phyloP scores from a whole-genome alignment of 2,113 vertebrate genomes.

The Microtus pennsylvanicus region DNA sequence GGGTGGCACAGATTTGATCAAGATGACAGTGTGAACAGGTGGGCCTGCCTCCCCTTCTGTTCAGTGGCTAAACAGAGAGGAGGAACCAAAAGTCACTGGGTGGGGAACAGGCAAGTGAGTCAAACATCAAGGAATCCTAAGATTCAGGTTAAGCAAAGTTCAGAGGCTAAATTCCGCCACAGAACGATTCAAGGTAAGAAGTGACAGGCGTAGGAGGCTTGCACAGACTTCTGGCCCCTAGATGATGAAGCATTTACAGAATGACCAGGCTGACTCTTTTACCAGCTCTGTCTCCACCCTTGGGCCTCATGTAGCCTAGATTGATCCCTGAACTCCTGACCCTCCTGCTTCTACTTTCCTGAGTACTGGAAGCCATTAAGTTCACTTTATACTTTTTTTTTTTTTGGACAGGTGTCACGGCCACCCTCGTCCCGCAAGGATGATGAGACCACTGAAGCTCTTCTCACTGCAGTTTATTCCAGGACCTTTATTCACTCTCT shows the following conservation, averaged over 20 bases:
- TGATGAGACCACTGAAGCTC: too few species aligned
- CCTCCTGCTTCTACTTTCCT: neutral
- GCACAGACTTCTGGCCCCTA: neutral
- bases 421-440: too few species aligned
- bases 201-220: neutral
- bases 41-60: neutral
- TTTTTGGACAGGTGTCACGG: too few species aligned
- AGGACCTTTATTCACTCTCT: too few species aligned
- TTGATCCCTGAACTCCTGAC: neutral
- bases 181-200: neutral
- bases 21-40: neutral
- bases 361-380: neutral
- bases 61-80: neutral
- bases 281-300: neutral
- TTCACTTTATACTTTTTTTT: neutral
- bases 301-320: neutral
- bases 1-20: neutral
- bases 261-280: neutral
- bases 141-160: neutral
- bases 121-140: neutral
- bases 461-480: too few species aligned
- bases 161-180: fast-evolving
- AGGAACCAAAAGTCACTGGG: neutral
- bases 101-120: neutral
- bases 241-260: neutral